phyloP scores from a whole-genome alignment of 1,140 invertebrate genomes.

The Phymorhynchus buccinoides region DNA sequence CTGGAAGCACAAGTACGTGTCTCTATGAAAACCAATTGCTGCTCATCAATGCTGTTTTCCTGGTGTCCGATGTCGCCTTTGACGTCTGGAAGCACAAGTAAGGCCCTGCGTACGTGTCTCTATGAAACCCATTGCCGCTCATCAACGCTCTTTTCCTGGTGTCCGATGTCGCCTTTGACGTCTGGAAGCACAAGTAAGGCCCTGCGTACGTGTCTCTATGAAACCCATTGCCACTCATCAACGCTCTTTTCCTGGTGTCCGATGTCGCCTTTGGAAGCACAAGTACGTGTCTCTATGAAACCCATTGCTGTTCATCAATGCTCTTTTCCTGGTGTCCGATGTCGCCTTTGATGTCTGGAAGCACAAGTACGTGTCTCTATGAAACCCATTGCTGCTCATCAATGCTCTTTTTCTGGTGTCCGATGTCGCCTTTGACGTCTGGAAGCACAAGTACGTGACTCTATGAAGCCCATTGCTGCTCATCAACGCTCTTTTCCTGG shows the following conservation, averaged over 20 bases:
- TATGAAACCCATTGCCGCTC: too few relatives aligned
- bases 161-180: slow-evolving; percentile 90
- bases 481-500: slow-evolving; percentile 88
- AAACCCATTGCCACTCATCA: slow-evolving; percentile 88
- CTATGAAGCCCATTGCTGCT: too few relatives aligned
- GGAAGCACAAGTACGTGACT: slow-evolving; percentile 86
- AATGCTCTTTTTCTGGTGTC: slow-evolving; percentile 90
- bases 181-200: slow-evolving; percentile 90
- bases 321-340: slow-evolving; percentile 90
- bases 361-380: slow-evolving; percentile 80
- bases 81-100: slow-evolving; percentile 94
- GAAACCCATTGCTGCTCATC: slow-evolving; percentile 87
- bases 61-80: slow-evolving; percentile 90
- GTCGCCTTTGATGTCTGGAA: slow-evolving; percentile 94
- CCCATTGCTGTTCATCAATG: slow-evolving; percentile 88
- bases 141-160: slow-evolving; percentile 90
- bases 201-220: too few relatives aligned
- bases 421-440: slow-evolving; percentile 90
- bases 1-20: too few relatives aligned
- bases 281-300: too few relatives aligned
- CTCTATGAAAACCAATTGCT: too few relatives aligned
- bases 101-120: too few relatives aligned
- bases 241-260: slow-evolving; percentile 89
- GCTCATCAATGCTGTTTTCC: slow-evolving; percentile 88
- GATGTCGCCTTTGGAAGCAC: slow-evolving; percentile 81